Base-by-base conservation (phyloP, 2,888 invertebrate genomes). In the Ochropleura leucogaster region DNA sequence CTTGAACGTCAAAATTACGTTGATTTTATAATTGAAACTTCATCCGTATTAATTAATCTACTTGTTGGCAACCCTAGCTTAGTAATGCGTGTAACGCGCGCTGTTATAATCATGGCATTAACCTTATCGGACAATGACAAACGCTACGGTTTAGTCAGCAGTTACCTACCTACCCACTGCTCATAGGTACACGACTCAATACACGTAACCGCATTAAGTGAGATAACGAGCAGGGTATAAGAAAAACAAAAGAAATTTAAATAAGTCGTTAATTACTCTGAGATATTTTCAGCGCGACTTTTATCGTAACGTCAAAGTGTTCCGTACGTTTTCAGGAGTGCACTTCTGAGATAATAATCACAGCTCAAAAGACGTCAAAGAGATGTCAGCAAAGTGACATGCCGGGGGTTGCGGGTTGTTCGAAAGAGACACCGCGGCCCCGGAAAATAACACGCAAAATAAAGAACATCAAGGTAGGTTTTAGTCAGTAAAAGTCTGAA, bases 61-160 rank as follows among this genome's bases (percentile, higher is more conserved):
- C 30, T 30, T 2, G 30, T 30, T 18, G 40, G 0, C 78, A 86
- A 66, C 86, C 86, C 77, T 86, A 57, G 0, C 3, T 0, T 42
- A 77, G 67, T 66, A 72, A 83, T 71, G 66, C 57, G 68, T 70
- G 55, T 71, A 76, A 70, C 57, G 64, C 80, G 70, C 72, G 72
- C 62, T 63, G 62, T 79, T 72, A 77, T 83, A 87, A 84, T 83
- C 87, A 79, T 79, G 86, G 83, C 79, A 86, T 86, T 87, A 87
- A 88, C 85, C 80, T 85, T 88, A 86, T 77, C 83, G 73, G 82
- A 88, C 83, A 87, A 85, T 83, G 87, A 87, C 85, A 80, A 87
- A 79, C 77, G 64, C 64, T 46, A 59, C 82, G 76, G 74, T 77
- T 71, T 73, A 80, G 49, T 72, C 60, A 79, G 57, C 79, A 51